Evolutionary conservation across 2,888 invertebrate genomes (phyloP), one percentile per base, ranked within the genome.

Genomic region (Chouioia cunea): DNA sequence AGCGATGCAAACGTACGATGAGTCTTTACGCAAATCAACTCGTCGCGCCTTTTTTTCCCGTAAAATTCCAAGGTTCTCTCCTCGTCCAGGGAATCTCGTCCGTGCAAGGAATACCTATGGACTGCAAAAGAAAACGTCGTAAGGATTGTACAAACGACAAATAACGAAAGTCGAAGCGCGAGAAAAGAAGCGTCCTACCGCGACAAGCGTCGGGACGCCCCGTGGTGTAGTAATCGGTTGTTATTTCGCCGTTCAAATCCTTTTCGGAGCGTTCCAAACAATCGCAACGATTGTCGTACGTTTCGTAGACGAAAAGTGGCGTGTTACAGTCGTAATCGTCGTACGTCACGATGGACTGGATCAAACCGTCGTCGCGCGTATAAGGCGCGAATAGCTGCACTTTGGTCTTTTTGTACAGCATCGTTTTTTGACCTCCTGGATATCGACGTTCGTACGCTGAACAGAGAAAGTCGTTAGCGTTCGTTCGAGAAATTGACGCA

Each of bases 371-470:
- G 0, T 86, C 86, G 79, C 92, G 89, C 0, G 90, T 88, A 78
- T 95, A 96, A 0, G 93, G 92, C 0, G 95, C 90, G 83, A 91
- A 96, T 74, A 92, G 90, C 82, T 96, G 93, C 8, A 94, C 87
- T 48, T 93, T 87, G 0, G 92, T 90, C 76, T 92, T 90, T 82
- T 93, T 94, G 82, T 92, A 97, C 74, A 90, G 87, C 1, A 91
- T 86, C 2, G 86, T 87, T 82, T 91, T 93, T 54, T 89, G 89
- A 27, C 91, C 91, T 22, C 91, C 91, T 0, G 95, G 95, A 84
- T 92, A 97, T 12, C 94, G 89, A 74, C 89, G 88, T 70, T 91
- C 90, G 73, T 87, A 92, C 68, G 90, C 92, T 36, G 36, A n/a
- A n/a, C n/a, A n/a, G n/a, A n/a, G n/a, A n/a, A n/a, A n/a, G n/a